phyloP scores from a whole-genome alignment of 2,797 vertebrate species.

The Champsocephalus gunnari region DNA sequence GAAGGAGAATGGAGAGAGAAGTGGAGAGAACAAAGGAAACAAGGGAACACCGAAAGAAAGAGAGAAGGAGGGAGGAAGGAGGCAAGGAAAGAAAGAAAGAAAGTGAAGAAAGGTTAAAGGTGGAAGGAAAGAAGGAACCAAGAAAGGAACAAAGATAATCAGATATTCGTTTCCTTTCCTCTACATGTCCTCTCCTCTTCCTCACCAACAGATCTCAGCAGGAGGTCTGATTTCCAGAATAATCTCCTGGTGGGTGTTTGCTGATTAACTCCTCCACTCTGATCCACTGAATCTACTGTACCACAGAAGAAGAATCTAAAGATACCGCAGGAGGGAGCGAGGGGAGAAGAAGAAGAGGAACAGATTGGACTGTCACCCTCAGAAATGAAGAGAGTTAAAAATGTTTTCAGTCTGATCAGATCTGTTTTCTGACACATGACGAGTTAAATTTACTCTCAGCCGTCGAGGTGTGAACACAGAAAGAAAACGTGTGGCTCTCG shows the following conservation, averaged over 20 bases:
- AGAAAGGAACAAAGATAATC: too few species aligned
- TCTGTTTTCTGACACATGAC: conserved; percentile 1
- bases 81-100: too few species aligned
- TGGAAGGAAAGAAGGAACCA: too few species aligned
- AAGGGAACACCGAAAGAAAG: too few species aligned
- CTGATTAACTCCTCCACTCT: conserved; percentile 10
- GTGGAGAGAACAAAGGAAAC: too few species aligned
- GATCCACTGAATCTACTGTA: neutral
- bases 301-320: conserved; percentile 36
- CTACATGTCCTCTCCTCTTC: too few species aligned
- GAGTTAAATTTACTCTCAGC: conserved; percentile 47
- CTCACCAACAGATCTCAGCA: too few species aligned
- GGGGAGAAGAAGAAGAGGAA: conserved; percentile 22
- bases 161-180: too few species aligned
- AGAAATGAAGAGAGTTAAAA: too few species aligned
- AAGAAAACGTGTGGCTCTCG: conserved; percentile 2
- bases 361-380: conserved; percentile 14
- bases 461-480: conserved; percentile 24
- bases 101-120: too few species aligned
- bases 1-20: too few species aligned
- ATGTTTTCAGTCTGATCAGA: neutral
- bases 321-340: conserved; percentile 30
- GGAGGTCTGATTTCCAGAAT: neutral
- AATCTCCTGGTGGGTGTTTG: conserved; percentile 15
- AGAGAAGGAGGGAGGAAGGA: too few species aligned